Percentiles rank a stretch among this genome's conserved stretches.
Evolutionary conservation across 2,797 vertebrate species (phyloP).

Genomic region (Gymnodraco acuticeps): DNA sequence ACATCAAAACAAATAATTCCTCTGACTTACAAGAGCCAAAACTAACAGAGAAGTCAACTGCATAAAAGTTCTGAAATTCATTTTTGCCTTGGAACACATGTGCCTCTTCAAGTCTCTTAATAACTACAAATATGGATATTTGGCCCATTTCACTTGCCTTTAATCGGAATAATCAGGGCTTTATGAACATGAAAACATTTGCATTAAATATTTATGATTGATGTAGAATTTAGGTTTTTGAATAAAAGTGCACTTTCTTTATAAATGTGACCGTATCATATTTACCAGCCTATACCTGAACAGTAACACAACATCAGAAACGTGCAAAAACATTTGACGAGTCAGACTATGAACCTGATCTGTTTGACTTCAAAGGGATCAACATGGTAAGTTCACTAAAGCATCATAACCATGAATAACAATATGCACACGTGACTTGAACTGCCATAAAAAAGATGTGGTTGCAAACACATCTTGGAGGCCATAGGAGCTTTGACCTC

Average conservation of each 20-base stretch:
- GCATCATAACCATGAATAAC: neutral
- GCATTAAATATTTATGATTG: neutral
- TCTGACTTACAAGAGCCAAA: neutral
- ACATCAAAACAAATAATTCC: neutral
- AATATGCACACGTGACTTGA: neutral
- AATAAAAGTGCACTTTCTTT: too few relatives aligned
- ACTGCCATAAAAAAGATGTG: neutral
- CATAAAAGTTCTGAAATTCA: neutral
- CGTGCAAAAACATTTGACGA: too few relatives aligned
- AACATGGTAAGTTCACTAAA: neutral
- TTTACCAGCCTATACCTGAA: neutral
- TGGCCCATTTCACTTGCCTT: neutral
- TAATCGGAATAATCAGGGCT: neutral
- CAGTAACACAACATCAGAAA: neutral
- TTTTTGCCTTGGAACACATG: neutral
- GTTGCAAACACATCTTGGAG: neutral
- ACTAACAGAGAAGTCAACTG: neutral
- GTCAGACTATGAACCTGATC: neutral
- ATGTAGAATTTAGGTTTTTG: neutral
- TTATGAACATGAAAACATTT: neutral
- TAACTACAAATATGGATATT: neutral
- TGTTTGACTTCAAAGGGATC: too few relatives aligned
- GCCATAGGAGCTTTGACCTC: constrained; percentile 1
- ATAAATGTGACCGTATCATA: neutral
- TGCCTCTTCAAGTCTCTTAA: neutral